Evolutionary conservation across 1,140 invertebrate genomes (phyloP).

Genomic region (Drosophila teissieri): DNA sequence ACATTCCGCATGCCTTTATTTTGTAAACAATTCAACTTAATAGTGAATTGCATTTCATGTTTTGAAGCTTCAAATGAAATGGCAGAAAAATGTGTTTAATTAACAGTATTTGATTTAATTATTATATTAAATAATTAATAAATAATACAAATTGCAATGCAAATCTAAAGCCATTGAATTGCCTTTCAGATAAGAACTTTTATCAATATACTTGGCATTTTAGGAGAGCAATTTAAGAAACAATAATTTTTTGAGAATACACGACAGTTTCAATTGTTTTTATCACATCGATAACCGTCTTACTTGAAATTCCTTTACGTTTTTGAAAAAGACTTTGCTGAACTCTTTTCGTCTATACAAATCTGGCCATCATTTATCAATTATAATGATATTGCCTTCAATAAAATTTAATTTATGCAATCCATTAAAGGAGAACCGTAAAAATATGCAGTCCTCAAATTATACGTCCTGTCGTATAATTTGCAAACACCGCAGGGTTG

Average conservation of each 20-base stretch:
- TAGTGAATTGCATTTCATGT: background rate
- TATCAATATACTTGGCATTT: background rate
- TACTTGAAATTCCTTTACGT: background rate
- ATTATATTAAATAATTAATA: background rate
- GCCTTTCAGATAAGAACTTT: no score
- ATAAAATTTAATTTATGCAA: conserved; percentile 26
- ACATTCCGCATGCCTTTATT: background rate
- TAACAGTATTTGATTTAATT: background rate
- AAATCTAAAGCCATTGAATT: background rate
- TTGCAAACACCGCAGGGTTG: conserved; percentile 28
- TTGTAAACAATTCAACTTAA: conserved; percentile 2
- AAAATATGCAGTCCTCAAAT: conserved; percentile 43
- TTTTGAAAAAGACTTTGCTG: background rate
- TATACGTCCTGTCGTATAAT: conserved; percentile 24
- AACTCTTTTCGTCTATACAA: background rate
- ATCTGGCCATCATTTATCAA: conserved; percentile 16
- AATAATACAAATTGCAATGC: background rate
- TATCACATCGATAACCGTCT: no score
- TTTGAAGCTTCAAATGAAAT: background rate
- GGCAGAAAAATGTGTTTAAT: background rate
- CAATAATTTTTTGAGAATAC: no score
- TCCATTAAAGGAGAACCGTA: conserved; percentile 14
- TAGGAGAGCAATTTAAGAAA: background rate
- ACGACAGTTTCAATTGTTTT: no score
- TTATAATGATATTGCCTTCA: conserved; percentile 2